Base-by-base conservation (phyloP, 2,888 invertebrate genomes). In the Ormia ochracea region DNA sequence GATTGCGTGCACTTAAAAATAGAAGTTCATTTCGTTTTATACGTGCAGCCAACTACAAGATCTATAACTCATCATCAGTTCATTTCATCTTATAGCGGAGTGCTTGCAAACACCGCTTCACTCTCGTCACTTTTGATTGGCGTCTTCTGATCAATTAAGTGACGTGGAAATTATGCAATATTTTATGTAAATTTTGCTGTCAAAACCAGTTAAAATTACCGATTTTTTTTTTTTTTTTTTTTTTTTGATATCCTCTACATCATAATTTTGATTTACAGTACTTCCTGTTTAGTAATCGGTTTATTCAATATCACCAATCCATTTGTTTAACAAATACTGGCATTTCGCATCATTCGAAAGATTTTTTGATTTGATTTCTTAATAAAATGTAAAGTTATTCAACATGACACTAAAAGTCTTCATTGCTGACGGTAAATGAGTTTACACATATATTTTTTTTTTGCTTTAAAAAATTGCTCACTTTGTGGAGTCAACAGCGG, bases 101-200 rank as follows among this genome's bases (percentile, higher is more conserved):
- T 61, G 56, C 38, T 43, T 72, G 28, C 33, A 19, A 65, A 58
- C 50, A 61, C 68, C 50, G 58, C 54, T 43, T 61, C 76, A 61
- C 31, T 75, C 70, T 72, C 45, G 59, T 48, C 65, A 70, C 66
- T 41, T 78, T 14, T 50, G 78, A 81, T 78, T 81, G 78, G 72
- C 81, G 68, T 68, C 61, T 70, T 38, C 63, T 10, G 78, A 68
- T 81, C 81, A 78, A 66, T 75, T 78, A 78, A 72, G 61, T 78
- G 78, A 70, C 74, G 61, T 59, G 26, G 36, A 78, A 81, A 76
- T 79, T 79, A 75, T 76, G 68, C 61, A 68, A 68, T 36, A n/a
- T 80, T 80, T 76, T 68, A 80, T 80, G 75, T 68, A 69, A 61
- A 73, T 68, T 61, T 58, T 45, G 12, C 50, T 80, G 80, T 63